These are phyloP conservation scores for Ophraella communa DNA, from an alignment of 2,888 invertebrate species.

Conservation along the genomic window DNA sequence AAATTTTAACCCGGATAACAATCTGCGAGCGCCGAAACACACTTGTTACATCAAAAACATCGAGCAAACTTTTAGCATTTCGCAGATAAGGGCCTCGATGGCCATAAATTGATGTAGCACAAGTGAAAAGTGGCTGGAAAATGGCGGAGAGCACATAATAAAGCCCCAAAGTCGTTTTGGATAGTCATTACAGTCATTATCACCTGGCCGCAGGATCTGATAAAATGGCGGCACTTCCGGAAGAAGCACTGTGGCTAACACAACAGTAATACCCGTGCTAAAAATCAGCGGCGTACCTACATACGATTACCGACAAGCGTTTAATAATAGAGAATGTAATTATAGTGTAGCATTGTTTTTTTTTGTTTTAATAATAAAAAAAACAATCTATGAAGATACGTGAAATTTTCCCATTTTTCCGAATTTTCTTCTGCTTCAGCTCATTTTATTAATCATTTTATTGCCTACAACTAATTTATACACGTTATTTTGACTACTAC, in stretches of 20 bases:
- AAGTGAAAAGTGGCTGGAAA: conserved; percentile 29
- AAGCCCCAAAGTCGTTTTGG: conserved; percentile 39
- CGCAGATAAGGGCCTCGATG: conserved; percentile 21
- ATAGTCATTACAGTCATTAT: conserved; percentile 47
- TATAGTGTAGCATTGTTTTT: no score
- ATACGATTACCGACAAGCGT: no score
- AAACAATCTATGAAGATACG: no score
- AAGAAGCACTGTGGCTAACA: conserved; percentile 23
- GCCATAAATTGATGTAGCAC: conserved; percentile 26
- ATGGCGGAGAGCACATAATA: conserved; percentile 33
- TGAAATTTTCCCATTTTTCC: no score
- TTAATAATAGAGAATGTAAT: no score
- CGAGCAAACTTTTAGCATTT: conserved; percentile 19
- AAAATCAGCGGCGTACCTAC: conserved; percentile 12
- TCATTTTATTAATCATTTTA: no score
- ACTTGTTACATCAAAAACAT: conserved; percentile 26
- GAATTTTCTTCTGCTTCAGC: no score
- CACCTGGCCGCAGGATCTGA: conserved; percentile 48
- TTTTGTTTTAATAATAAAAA: no score
- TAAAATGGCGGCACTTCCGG: conserved; percentile 32
- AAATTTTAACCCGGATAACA: conserved; percentile 10
- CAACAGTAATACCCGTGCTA: conserved; percentile 27
- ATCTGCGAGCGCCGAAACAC: conserved; percentile 10
- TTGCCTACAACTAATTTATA: no score
- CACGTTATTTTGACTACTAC: no score